Evolutionary conservation across 2,888 invertebrate species (phyloP), one percentile per base, ranked within the genome.

Genomic region (Papilio gigon): DNA sequence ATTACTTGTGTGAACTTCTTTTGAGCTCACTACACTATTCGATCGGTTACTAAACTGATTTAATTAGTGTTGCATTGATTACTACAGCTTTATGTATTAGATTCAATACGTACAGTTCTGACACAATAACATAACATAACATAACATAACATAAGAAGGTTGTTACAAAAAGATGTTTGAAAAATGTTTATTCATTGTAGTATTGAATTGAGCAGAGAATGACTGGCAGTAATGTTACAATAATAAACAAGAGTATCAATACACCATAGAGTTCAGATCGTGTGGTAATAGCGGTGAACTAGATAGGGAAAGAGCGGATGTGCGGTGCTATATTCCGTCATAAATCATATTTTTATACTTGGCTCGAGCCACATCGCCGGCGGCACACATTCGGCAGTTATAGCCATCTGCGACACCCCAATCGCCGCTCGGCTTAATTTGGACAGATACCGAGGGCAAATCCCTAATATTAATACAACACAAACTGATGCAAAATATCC

Each of bases 291-390:
- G 80, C 73, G 72, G 67, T 77, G 73, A 77, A 79, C 78, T 78
- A 81, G 81, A 80, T 78, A 75, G 73, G 74, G 78, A 73, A 74
- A 72, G 74, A 75, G 74, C 85, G 85, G 86, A 87, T 85, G 80
- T 81, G 78, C 79, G 78, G 77, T 80, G 78, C 81, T 83, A 83
- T 79, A 81, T 83, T 80, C 75, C 70, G 72, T 75, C 81, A 84
- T 88, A 88, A 89, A 89, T 89, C 86, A 88, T 86, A 88, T 88
- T 89, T 89, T 88, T 88, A 88, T 85, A 84, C 82, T 86, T 85
- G 83, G 83, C 84, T 80, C 84, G 84, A 84, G 83, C 81, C 84
- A 78, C 76, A 75, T 77, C 77, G 77, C 76, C 76, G 78, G 78
- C 78, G 76, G 76, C 80, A 78, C 77, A 74, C 75, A 83, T 67